These are phyloP conservation scores for Phylloscopus collybita DNA, from an alignment of 2,797 vertebrate genomes.

Conservation along the genomic window DNA sequence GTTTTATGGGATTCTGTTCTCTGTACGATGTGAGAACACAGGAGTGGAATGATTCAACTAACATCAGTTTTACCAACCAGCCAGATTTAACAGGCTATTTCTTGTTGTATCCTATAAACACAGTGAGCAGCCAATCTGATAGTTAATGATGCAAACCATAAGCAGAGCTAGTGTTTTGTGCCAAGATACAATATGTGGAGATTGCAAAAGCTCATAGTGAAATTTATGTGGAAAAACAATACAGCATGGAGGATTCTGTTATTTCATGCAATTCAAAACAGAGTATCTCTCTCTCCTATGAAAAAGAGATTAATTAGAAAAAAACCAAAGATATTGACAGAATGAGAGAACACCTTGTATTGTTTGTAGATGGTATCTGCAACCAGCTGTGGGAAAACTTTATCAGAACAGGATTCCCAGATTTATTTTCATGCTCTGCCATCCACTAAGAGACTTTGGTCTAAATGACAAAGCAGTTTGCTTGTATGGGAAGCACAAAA, in stretches of 20 bases:
- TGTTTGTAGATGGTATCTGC: neutral
- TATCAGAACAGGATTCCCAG: neutral
- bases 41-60: slow-evolving; percentile 38
- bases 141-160: slow-evolving; percentile 66
- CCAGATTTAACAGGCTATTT: slow-evolving; percentile 69
- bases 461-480: neutral
- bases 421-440: slow-evolving; percentile 1
- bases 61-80: slow-evolving; percentile 52
- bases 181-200: slow-evolving; percentile 38
- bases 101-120: slow-evolving; percentile 67
- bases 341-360: neutral
- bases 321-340: neutral
- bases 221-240: slow-evolving; percentile 33
- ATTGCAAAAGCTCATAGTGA: slow-evolving; percentile 55
- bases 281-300: neutral
- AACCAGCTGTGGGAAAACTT: neutral
- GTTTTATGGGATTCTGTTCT: slow-evolving; percentile 28
- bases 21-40: slow-evolving; percentile 33
- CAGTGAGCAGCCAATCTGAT: slow-evolving; percentile 65
- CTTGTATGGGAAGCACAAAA: slow-evolving; percentile 33
- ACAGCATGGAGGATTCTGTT: neutral
- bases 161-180: slow-evolving; percentile 41
- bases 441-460: neutral
- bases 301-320: neutral
- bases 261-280: neutral